Conservation (phyloP, 2,888 invertebrate species). For the Meghimatium bilineatum region DNA sequence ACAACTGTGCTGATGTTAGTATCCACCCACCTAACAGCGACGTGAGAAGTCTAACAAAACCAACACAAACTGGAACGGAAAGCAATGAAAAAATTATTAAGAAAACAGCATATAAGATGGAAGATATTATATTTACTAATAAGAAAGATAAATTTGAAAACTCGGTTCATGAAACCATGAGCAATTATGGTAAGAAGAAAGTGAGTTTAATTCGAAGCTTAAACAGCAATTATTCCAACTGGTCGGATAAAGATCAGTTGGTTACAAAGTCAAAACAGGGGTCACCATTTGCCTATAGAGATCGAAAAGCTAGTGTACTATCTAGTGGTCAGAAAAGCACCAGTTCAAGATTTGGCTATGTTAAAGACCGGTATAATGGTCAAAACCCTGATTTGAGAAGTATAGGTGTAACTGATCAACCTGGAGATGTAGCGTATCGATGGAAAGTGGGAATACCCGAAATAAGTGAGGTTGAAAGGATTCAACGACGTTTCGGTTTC, state of each 20-base stretch:
- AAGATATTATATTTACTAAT: neutral
- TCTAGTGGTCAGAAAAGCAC: neutral
- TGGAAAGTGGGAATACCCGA: constrained; percentile 28
- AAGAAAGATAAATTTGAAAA: neutral
- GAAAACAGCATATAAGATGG: neutral
- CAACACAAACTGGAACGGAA: neutral
- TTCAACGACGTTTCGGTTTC: constrained; percentile 28
- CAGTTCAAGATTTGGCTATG: neutral
- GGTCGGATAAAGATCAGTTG: neutral
- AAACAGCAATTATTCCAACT: neutral
- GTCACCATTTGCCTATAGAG: neutral
- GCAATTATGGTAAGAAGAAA: constrained; percentile 12
- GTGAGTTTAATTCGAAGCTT: neutral
- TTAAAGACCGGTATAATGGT: neutral
- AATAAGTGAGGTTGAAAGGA: neutral
- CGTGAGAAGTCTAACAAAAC: neutral
- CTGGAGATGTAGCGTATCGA: neutral
- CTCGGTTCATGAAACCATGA: neutral
- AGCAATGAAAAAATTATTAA: neutral
- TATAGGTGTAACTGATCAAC: too few relatives aligned
- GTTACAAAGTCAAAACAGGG: neutral
- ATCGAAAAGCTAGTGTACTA: neutral
- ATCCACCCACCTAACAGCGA: constrained; percentile 50
- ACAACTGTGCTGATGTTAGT: constrained; percentile 71
- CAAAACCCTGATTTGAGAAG: neutral